Conservation (phyloP, 2,113 vertebrate species). For the Xyrauchen texanus region DNA sequence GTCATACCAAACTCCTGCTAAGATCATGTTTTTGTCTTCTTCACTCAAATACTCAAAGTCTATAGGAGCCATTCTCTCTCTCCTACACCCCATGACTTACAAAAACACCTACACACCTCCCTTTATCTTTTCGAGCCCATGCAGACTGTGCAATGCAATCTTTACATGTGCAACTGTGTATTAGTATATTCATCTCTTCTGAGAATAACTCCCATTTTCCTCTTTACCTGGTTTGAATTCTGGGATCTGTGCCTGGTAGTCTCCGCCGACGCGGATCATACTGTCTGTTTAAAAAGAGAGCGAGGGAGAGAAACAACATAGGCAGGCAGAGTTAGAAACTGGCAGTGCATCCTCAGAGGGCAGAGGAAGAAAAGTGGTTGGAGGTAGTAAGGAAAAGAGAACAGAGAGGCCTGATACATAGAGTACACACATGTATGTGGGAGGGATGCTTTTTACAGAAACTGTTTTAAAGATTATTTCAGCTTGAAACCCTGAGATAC, state of each 20-base stretch:
- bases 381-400: constrained; percentile 56
- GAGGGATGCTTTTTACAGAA: not conserved
- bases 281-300: constrained; percentile 76
- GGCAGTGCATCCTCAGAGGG: constrained; percentile 30
- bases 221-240: constrained; percentile 88
- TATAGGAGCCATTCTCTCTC: not conserved
- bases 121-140: not conserved
- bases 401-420: constrained; percentile 12
- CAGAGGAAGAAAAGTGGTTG: constrained; percentile 56
- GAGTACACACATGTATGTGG: not conserved
- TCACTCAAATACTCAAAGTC: no score
- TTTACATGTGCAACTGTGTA: no score
- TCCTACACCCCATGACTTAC: constrained; percentile 5
- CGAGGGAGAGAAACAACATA: constrained; percentile 16
- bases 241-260: constrained; percentile 91
- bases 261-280: constrained; percentile 91
- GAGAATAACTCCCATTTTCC: not conserved
- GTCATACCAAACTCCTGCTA: no score
- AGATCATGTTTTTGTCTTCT: not conserved
- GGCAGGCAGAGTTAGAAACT: constrained; percentile 36
- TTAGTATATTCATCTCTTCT: no score
- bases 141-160: no score
- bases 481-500: not conserved
- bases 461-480: not conserved
- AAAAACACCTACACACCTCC: constrained; percentile 26